Percentiles rank a stretch among this genome's conserved stretches.
Conservation (phyloP, 2,113 vertebrate species). For the Prinia subflava region DNA sequence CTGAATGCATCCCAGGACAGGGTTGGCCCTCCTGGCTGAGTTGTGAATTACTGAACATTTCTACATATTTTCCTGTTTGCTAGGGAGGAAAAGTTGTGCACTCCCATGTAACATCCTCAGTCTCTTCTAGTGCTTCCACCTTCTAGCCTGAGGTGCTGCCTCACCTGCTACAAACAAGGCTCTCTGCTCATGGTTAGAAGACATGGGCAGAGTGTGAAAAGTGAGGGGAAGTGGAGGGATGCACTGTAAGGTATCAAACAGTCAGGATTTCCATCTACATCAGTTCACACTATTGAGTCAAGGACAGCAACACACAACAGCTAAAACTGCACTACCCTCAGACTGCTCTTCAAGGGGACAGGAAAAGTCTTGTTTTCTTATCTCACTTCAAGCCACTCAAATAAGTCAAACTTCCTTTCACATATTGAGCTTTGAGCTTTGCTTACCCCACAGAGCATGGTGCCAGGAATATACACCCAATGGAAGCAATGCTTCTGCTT, state of each 20-base stretch:
- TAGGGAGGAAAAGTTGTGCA: not conserved
- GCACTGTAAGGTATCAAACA: not conserved
- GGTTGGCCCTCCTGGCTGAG: not conserved
- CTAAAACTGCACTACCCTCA: not conserved
- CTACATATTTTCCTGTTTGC: not conserved
- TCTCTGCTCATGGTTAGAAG: not conserved
- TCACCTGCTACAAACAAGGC: not conserved
- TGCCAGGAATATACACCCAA: not conserved
- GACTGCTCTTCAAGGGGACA: not conserved
- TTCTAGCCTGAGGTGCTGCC: not conserved
- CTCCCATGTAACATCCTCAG: not conserved
- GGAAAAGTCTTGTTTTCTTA: not conserved
- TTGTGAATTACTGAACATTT: not conserved
- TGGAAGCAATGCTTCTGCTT: not conserved
- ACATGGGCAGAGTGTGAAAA: not conserved
- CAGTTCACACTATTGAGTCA: not conserved
- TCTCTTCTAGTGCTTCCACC: not conserved
- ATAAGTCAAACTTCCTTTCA: not conserved
- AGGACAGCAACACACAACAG: not conserved
- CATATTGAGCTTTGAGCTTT: not conserved
- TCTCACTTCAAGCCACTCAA: not conserved
- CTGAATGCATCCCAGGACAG: accelerated
- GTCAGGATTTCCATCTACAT: not conserved
- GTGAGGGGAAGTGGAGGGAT: not conserved
- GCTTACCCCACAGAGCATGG: not conserved